These are phyloP conservation scores for Melanotaenia pygmaea DNA, from an alignment of 2,797 vertebrate genomes.

Conservation along the genomic window DNA sequence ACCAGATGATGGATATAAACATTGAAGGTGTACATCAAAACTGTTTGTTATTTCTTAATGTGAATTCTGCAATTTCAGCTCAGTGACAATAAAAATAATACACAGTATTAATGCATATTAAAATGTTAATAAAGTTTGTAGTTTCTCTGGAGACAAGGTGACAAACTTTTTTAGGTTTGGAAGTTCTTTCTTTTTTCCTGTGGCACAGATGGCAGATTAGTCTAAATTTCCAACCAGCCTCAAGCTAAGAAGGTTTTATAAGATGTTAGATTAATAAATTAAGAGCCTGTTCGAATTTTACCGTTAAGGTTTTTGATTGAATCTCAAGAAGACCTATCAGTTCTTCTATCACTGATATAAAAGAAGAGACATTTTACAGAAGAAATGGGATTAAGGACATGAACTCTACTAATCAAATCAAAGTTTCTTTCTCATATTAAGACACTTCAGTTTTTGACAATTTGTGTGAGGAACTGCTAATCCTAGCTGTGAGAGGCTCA, in stretches of 20 bases:
- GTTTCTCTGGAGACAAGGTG: not conserved
- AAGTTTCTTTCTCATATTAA: constrained; percentile 17
- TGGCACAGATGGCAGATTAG: constrained; percentile 13
- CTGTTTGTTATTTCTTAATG: not conserved
- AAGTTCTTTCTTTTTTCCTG: not conserved
- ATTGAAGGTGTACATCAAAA: not conserved
- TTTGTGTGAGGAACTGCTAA: constrained; percentile 19
- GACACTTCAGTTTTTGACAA: constrained; percentile 15
- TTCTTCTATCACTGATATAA: not conserved
- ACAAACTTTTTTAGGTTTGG: not conserved
- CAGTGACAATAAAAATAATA: not conserved
- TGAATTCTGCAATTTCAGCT: not conserved
- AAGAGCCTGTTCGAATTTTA: constrained; percentile 24
- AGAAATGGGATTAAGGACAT: constrained; percentile 15
- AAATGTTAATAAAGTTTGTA: not conserved
- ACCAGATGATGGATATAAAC: not conserved
- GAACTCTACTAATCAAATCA: constrained; percentile 19
- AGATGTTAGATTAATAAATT: constrained; percentile 31
- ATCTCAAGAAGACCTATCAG: constrained; percentile 14
- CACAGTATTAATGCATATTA: not conserved
- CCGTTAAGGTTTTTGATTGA: constrained; percentile 25
- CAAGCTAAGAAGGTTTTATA: constrained; percentile 19
- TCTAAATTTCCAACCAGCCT: constrained; percentile 3
- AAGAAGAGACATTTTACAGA: not conserved
- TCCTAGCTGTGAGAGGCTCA: constrained; percentile 12